Base-by-base conservation (phyloP, 2,888 invertebrate genomes). In the Dusona sp. region DNA sequence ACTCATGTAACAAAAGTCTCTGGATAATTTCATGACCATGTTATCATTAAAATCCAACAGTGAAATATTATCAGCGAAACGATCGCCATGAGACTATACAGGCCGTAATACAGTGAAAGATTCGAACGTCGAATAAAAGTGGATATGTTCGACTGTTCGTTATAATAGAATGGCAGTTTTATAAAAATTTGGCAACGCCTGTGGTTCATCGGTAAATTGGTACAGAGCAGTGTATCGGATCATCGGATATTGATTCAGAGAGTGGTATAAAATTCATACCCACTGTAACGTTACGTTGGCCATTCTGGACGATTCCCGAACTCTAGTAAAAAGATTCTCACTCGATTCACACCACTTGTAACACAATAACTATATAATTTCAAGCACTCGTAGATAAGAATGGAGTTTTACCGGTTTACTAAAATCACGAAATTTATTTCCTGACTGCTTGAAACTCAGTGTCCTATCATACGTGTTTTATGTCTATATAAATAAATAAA, bases 161-260 rank as follows among this genome's bases (percentile, higher is more conserved):
- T 67, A 45, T n/a, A 36, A 13, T 65, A 6, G 54, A 72, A 83
- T 70, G 54, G 16, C 51, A 79, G 42, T 83, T 85, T 79, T 65
- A 79, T 61, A 29, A 54, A 82, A 85, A 65, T 79, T 83, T 79
- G 78, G 82, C 79, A 85, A 61, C 57, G 72, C 51, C 51, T 77
- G 65, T 54, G 42, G 45, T 19, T 67, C 45, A 36, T 36, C 36
- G 22, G 19, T 77, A 36, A 65, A 16, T 61, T 74, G 19, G 11
- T 57, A 8, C 48, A 38, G 48, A 33, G 25, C 19, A 57, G 67
- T 25, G 48, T 29, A 70, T 22, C 64, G 45, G 33, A 74, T 79
- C n/a, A 42, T 13, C 74, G 38, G 38, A 19, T 29, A 38, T 45
- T 25, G 38, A 57, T 61, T 29, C 13, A 61, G 11, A 74, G 22